phyloP scores from a whole-genome alignment of 2,797 vertebrate genomes.

The Chiloscyllium punctatum region DNA sequence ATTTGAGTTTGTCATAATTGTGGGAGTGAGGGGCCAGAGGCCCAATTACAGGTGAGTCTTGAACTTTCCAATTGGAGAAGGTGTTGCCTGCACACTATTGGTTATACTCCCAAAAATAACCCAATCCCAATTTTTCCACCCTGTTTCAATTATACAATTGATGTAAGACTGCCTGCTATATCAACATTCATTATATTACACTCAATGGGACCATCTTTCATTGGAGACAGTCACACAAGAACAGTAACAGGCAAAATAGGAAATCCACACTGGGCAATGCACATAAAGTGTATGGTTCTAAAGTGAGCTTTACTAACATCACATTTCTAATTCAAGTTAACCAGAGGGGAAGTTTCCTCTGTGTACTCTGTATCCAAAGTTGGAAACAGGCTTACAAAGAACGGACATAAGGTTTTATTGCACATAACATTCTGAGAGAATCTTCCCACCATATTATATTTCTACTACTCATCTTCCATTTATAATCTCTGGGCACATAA shows the following conservation, averaged over 20 bases:
- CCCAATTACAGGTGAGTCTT: not conserved
- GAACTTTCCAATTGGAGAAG: not conserved
- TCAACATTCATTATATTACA: not conserved
- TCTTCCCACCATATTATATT: not conserved
- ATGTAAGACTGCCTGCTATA: not conserved
- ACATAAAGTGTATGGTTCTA: not conserved
- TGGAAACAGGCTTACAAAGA: not conserved
- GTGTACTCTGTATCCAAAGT: not conserved
- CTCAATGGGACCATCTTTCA: not conserved
- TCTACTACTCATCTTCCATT: not conserved
- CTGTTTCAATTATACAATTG: not conserved
- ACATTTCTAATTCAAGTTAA: not conserved
- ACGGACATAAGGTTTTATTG: not conserved
- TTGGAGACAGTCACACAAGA: not conserved
- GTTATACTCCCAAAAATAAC: not conserved
- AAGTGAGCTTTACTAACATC: not conserved
- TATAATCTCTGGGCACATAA: not conserved
- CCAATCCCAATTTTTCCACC: not conserved
- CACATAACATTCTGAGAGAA: not conserved
- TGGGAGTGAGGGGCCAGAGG: not conserved
- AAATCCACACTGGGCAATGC: too few relatives aligned
- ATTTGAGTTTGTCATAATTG: not conserved
- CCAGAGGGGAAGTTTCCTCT: not conserved
- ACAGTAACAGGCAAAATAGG: not conserved
- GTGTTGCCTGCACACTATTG: not conserved